Conservation (phyloP, 2,888 invertebrate species). For the Carabus problematicus region DNA sequence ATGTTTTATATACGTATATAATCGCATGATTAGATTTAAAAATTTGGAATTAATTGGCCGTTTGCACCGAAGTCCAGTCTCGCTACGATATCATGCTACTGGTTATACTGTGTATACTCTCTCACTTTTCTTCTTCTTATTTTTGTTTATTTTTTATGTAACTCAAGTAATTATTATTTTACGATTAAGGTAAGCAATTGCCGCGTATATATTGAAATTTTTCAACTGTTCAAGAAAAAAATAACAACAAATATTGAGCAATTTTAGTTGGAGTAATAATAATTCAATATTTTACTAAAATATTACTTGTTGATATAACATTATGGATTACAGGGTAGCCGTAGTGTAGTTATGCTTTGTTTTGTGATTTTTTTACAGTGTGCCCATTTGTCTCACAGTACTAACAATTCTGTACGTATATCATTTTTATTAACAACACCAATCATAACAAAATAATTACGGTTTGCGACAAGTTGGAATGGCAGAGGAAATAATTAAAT, state of each 20-base stretch:
- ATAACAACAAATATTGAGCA: no score
- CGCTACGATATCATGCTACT: no score
- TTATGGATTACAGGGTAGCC: no score
- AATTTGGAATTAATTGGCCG: conserved; percentile 33
- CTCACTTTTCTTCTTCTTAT: neutral
- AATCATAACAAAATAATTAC: conserved; percentile 30
- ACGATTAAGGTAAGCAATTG: conserved; percentile 19
- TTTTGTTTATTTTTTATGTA: no score
- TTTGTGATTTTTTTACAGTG: no score
- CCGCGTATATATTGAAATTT: neutral
- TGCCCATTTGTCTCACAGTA: no score
- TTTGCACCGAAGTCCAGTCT: conserved; percentile 29
- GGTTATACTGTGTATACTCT: neutral
- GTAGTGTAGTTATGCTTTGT: no score
- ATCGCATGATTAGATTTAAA: conserved; percentile 29
- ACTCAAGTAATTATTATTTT: conserved; percentile 30
- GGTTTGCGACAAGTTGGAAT: conserved; percentile 28
- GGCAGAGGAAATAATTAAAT: conserved; percentile 41
- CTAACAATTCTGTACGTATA: conserved; percentile 15
- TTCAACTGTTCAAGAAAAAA: no score
- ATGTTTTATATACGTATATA: conserved; percentile 37
- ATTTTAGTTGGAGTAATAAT: no score
- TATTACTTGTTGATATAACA: no score
- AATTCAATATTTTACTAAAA: no score
- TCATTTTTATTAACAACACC: conserved; percentile 19